These are phyloP conservation scores for Ellobius talpinus DNA, from an alignment of 2,113 vertebrate species.

Conservation along the genomic window DNA sequence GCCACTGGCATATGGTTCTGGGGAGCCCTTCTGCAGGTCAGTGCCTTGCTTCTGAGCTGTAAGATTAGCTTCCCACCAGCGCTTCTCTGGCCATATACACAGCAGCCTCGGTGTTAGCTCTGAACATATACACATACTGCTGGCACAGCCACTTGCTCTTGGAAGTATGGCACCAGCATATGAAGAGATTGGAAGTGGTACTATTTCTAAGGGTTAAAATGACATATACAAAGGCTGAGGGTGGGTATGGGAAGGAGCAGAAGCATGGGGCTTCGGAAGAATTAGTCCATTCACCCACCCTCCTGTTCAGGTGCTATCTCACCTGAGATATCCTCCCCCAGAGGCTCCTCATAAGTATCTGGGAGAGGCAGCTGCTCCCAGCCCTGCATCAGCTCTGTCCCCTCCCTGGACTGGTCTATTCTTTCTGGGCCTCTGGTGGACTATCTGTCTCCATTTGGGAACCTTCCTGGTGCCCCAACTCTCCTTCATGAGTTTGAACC, in stretches of 20 bases:
- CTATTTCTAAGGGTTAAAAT: neutral
- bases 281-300: too few relatives aligned
- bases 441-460: accelerated
- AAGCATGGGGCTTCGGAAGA: neutral
- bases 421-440: too few relatives aligned
- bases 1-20: neutral
- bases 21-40: neutral
- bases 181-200: neutral
- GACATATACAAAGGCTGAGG: neutral
- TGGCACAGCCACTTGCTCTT: too few relatives aligned
- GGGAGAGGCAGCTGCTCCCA: neutral
- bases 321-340: neutral
- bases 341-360: neutral
- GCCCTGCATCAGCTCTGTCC: accelerated
- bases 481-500: neutral
- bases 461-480: too few relatives aligned
- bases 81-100: neutral
- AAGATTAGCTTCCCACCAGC: neutral
- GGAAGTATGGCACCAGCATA: neutral
- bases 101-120: too few relatives aligned
- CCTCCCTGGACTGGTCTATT: too few relatives aligned
- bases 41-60: neutral
- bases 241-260: neutral
- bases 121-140: neutral
- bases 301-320: neutral